Evolutionary conservation across 92 coral and sea anemone genomes (phyloP), one percentile per base, ranked within the genome.

Genomic region (Bergia puertoricense): DNA sequence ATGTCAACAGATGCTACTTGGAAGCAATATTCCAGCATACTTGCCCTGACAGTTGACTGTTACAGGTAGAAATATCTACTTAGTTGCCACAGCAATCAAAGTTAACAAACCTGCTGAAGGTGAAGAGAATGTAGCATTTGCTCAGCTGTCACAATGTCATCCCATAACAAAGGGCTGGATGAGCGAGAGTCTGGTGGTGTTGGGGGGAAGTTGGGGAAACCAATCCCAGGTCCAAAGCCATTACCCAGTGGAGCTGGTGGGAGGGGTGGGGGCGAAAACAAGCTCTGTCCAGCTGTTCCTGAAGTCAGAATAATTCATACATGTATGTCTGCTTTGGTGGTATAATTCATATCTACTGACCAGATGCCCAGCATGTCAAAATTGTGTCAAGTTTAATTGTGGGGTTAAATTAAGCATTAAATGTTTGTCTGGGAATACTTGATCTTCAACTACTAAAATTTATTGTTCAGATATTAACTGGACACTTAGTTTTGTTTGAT

Each of bases 141-240:
- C 40, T 84, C 87, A 73, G 87, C 87, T 6, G 87, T 71, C 45
- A 84, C 79, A 84, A 84, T 90, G 67, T 95, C 98, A 38, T 95
- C 96, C 87, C 91, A 90, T 77, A 77, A 91, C 85, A 97, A 51
- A 1, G 99, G 99, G 77, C 99, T 97, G 0, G 97, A 88, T 5
- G 99, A 94, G 85, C 99, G 80, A 1, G 99, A 97, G 85, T 95
- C 95, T 18, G 99, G 96, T 10, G 99, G 99, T 44, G 99, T 97
- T 4, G 94, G 94, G 86, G 95, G 99, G 67, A 94, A 91, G 20
- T 91, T 90, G 1, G 92, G 92, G 79, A 89, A 92, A 11, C 88
- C 84, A 42, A 68, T 90, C 81, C 89, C 79, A 23, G 76, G 67
- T 57, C 76, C 87, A 39, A 89, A 85, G 30, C 90, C 86, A 65